Percentiles rank a stretch among this genome's conserved stretches.
phyloP scores from a whole-genome alignment of 2,113 vertebrate species.

The Pangasianodon hypophthalmus region DNA sequence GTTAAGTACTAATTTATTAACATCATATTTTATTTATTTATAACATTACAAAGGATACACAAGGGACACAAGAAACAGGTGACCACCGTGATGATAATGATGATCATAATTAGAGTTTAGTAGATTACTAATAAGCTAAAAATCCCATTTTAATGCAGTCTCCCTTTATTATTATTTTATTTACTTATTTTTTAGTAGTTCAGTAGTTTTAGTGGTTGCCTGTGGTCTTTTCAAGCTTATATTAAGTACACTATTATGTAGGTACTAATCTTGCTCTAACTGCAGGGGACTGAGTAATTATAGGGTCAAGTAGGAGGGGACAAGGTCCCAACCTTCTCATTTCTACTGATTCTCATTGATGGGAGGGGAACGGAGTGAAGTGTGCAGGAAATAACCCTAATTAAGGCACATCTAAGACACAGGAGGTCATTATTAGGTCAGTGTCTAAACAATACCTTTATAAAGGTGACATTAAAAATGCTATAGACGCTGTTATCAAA shows the following conservation, averaged over 20 bases:
- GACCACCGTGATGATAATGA: not conserved
- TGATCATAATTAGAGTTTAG: not conserved
- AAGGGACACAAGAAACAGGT: not conserved
- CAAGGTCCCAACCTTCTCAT: not conserved
- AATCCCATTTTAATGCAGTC: not conserved
- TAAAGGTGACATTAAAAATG: not conserved
- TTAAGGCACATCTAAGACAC: conserved; percentile 1
- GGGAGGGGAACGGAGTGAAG: conserved; percentile 2
- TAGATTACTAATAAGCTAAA: not conserved
- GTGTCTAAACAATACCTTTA: not conserved
- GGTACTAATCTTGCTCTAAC: not conserved
- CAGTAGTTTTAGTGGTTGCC: not conserved
- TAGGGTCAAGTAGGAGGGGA: conserved; percentile 12
- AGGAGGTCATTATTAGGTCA: not conserved
- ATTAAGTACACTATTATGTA: not conserved
- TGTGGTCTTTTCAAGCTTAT: not conserved
- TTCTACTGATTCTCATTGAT: conserved; percentile 24
- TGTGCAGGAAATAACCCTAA: not conserved
- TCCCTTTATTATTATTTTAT: not conserved
- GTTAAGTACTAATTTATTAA: not conserved
- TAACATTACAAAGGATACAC: not conserved
- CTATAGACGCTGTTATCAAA: not conserved
- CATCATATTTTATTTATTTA: not conserved
- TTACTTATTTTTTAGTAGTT: not conserved
- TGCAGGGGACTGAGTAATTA: conserved; percentile 20